Percentiles rank a stretch among this genome's conserved stretches.
Conservation (phyloP, 1,140 invertebrate genomes). For the Leptestheria dahalacensis region DNA sequence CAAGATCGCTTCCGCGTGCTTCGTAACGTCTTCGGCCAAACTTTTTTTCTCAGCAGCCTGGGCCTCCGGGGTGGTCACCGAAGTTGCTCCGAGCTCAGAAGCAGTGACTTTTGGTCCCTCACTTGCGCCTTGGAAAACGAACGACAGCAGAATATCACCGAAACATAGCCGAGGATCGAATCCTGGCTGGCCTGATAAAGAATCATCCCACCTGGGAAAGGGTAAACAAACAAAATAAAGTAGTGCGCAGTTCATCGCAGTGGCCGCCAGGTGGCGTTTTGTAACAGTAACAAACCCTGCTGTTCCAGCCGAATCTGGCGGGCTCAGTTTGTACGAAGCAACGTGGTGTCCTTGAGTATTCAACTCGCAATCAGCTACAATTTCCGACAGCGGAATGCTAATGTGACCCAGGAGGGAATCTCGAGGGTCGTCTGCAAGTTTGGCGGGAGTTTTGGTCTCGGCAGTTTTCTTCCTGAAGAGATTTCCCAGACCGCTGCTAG, state of each 20-base stretch:
- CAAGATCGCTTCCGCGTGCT: conserved; percentile 11
- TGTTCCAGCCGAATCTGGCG: conserved; percentile 42
- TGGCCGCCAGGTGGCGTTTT: too few relatives aligned
- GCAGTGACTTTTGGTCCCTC: conserved; percentile 17
- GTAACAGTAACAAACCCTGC: too few relatives aligned
- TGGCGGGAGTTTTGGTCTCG: background rate
- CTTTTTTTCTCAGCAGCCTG: conserved; percentile 21
- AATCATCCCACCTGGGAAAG: conserved; percentile 25
- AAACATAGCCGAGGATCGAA: conserved; percentile 80
- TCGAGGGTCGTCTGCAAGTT: background rate
- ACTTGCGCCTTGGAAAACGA: conserved; percentile 35
- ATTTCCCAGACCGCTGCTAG: background rate
- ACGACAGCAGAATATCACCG: conserved; percentile 73
- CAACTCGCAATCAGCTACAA: conserved; percentile 59
- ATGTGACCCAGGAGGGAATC: conserved; percentile 57
- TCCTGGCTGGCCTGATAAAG: conserved; percentile 55
- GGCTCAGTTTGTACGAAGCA: conserved; percentile 35
- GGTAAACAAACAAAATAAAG: conserved; percentile 3
- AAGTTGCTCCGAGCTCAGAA: conserved; percentile 15
- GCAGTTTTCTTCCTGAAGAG: background rate
- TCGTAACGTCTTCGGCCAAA: conserved; percentile 16
- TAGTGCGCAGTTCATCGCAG: too few relatives aligned
- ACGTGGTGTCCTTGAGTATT: conserved; percentile 63
- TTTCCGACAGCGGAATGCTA: conserved; percentile 56
- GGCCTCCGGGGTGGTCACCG: background rate